These are phyloP conservation scores for Dinothrombium tinctorium DNA, from an alignment of 1,140 invertebrate species.

Conservation along the genomic window DNA sequence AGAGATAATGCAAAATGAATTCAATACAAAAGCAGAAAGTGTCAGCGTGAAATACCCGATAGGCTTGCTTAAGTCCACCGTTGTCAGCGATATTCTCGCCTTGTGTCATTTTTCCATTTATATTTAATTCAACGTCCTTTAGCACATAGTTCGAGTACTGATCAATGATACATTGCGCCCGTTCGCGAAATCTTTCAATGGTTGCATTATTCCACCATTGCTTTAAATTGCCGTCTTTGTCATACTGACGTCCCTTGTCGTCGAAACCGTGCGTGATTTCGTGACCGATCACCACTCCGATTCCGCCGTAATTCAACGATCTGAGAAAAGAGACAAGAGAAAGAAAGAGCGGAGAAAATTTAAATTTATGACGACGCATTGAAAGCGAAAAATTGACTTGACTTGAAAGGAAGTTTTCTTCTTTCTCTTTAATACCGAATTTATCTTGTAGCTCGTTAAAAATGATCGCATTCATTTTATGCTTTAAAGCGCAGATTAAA, in stretches of 20 bases:
- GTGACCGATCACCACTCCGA: slow-evolving; percentile 22
- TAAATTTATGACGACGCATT: no score
- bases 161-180: slow-evolving; percentile 27
- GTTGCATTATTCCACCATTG: slow-evolving; percentile 22
- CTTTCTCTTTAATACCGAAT: no score
- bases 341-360: neutral
- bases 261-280: slow-evolving; percentile 29
- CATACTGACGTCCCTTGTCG: slow-evolving; percentile 43
- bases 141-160: slow-evolving; percentile 56
- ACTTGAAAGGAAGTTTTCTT: no score
- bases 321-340: neutral
- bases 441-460: no score
- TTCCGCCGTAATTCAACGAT: slow-evolving; percentile 34
- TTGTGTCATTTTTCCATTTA: slow-evolving; percentile 19
- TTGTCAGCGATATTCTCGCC: slow-evolving; percentile 86
- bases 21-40: neutral
- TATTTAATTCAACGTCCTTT: slow-evolving; percentile 33
- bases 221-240: slow-evolving; percentile 39
- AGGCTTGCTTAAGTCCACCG: slow-evolving; percentile 49
- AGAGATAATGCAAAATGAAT: neutral
- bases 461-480: no score
- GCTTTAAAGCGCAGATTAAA: no score
- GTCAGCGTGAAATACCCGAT: neutral
- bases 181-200: slow-evolving; percentile 13
- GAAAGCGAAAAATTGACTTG: no score